Base-by-base conservation (phyloP, 2,797 vertebrate genomes). In the Phoebastria nigripes region DNA sequence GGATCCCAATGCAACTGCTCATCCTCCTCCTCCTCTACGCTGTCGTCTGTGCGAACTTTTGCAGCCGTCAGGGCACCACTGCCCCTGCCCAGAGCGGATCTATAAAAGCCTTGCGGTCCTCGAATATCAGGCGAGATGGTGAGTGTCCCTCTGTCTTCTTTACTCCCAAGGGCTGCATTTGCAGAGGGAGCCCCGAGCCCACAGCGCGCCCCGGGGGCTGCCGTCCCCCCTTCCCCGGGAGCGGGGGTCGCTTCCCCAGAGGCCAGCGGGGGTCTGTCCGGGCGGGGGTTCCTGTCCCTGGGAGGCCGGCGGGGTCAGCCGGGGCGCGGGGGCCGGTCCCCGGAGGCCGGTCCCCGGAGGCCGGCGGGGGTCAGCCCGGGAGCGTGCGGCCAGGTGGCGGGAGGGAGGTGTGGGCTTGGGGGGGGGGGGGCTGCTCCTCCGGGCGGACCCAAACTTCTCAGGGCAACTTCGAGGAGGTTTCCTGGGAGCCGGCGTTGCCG, bases 51-150 rank as follows among this genome's bases (percentile, higher is more conserved):
- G 97, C 95, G 42, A 97, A 98, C 98, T 96, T 98, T 69, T 97
- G 97, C 93, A 95, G 96, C 96, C 97, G 91, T 49, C 96, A 96
- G 80, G 97, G 96, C 94, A 87, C 96, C 85, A 90, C 93, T 18
- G 97, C 97, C 63, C 92, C 94, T 39, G 95, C 96, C 62, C 98
- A 98, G 95, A 92, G 97, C 87, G 96, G 97, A 97, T 98, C 98
- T 93, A 96, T 98, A 94, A 97, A 94, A 97, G 97, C 97, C 80
- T 70, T 98, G 92, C 97, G 98, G 72, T 97, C 98, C 46, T 97
- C 98, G 25, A 97, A 97, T 51, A 82, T 97, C 87, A 96, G 97
- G 91, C 78, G 98, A 87, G 98, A 98, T 93, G 98, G 98, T 98
- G 90, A 98, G 98, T 67, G 69, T 96, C 82, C 24, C 31, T 42